Conservation (phyloP, 1,140 invertebrate species). For the Copidosoma floridanum region DNA sequence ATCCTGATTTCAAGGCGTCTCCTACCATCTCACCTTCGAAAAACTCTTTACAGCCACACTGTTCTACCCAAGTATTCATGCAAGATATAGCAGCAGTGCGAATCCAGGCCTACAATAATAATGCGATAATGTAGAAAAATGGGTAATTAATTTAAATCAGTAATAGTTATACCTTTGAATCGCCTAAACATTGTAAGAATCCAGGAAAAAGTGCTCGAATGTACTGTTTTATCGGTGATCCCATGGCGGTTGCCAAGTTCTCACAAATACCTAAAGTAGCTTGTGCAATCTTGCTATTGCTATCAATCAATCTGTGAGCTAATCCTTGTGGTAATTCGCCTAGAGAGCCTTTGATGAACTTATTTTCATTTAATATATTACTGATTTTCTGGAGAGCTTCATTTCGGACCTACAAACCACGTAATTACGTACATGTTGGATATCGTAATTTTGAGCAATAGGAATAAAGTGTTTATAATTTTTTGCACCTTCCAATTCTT, state of each 20-base stretch:
- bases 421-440: not conserved
- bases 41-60: conserved; percentile 77
- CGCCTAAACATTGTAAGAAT: conserved; percentile 72
- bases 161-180: conserved; percentile 63
- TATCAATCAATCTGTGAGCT: conserved; percentile 75
- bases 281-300: conserved; percentile 88
- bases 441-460: no score
- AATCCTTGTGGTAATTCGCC: conserved; percentile 81
- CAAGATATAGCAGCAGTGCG: conserved; percentile 74
- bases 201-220: conserved; percentile 79
- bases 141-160: not conserved
- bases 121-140: conserved; percentile 10
- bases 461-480: not conserved
- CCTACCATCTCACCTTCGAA: conserved; percentile 87
- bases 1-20: conserved; percentile 81
- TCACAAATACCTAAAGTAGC: conserved; percentile 80
- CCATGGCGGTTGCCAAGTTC: conserved; percentile 75
- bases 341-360: conserved; percentile 77
- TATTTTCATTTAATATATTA: conserved; percentile 72
- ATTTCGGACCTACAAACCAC: conserved; percentile 64
- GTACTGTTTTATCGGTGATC: conserved; percentile 76
- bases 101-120: conserved; percentile 61
- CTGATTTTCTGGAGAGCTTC: conserved; percentile 80
- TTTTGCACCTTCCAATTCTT: conserved; percentile 87
- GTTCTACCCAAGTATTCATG: conserved; percentile 80